Base-by-base conservation (phyloP, 2,797 vertebrate species). In the Poecilia picta region DNA sequence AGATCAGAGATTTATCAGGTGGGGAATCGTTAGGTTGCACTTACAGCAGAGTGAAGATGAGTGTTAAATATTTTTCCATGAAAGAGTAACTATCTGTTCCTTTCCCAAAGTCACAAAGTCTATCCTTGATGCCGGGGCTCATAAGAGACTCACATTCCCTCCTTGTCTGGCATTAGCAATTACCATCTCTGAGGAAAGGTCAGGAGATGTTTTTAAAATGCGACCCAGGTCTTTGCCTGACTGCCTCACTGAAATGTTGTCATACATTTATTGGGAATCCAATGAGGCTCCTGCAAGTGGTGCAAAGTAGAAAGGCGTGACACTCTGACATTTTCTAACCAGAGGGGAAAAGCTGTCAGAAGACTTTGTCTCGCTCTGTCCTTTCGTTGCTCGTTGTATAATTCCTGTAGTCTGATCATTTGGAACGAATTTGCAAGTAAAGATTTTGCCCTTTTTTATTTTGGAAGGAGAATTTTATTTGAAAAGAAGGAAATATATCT, bases 101-200 rank as follows among this genome's bases (percentile, higher is more conserved):
- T 59, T 45, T 82, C 31, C 49, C 39, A 15, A 80, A 73, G 83
- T 89, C 85, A 78, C 77, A 8, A 36, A 77, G 59, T 89, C 86
- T 74, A 45, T 83, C 81, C 79, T 81, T 51, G 46, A 68, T 74
- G 64, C 78, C 18, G 76, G 39, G 82, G 72, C 85, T 93, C 90
- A 87, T 89, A 72, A 90, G 86, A 93, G 87, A 93, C 92, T 92
- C 88, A 93, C 89, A 91, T 90, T 83, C 81, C 86, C 82, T 85
- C 74, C 92, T 93, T 88, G 91, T 95, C 93, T 94, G 93, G 91
- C 92, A 93, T 96, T 93, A 95, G 94, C 94, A 95, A 94, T 95
- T 94, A 95, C 93, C 81, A 86, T 89, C 88, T 62, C 76, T 6
- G 68, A 76, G 80, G 88, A 96, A 95, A 96, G 96, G 96, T 95